Conservation (phyloP, 2,888 invertebrate genomes). For the Leucania comma region DNA sequence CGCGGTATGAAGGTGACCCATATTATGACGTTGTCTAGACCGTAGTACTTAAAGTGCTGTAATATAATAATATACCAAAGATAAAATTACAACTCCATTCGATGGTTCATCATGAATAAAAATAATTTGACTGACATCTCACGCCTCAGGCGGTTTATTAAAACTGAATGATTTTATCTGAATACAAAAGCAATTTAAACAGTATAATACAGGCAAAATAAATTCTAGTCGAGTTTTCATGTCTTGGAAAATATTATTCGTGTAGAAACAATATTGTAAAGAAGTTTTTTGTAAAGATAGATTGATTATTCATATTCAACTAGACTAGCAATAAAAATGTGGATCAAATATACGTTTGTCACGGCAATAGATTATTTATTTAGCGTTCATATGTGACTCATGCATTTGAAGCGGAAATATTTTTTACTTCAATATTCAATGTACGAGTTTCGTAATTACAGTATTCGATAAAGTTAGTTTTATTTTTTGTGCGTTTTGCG, state of each 20-base stretch:
- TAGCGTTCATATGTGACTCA: constrained; percentile 9
- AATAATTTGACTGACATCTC: not conserved
- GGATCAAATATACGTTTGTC: not conserved
- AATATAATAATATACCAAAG: constrained; percentile 34
- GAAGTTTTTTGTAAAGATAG: not conserved
- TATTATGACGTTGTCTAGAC: constrained; percentile 53
- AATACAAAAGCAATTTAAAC: constrained; percentile 14
- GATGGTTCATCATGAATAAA: constrained; percentile 25
- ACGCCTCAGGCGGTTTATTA: not conserved
- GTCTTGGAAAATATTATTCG: not conserved
- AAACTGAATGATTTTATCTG: constrained; percentile 9
- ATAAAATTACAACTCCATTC: constrained; percentile 34
- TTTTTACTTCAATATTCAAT: constrained; percentile 30
- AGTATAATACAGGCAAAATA: not conserved
- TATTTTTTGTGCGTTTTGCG: constrained; percentile 30
- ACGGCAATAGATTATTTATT: constrained; percentile 16
- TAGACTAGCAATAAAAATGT: not conserved
- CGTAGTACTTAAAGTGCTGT: constrained; percentile 24
- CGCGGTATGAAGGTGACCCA: constrained; percentile 56
- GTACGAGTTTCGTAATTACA: constrained; percentile 28
- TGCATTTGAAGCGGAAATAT: constrained; percentile 20
- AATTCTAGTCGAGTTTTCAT: not conserved
- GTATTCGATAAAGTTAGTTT: constrained; percentile 33
- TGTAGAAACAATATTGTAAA: not conserved
- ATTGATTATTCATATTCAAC: constrained; percentile 7